Base-by-base conservation (phyloP, 2,113 vertebrate species). In the Grantiella picta region DNA sequence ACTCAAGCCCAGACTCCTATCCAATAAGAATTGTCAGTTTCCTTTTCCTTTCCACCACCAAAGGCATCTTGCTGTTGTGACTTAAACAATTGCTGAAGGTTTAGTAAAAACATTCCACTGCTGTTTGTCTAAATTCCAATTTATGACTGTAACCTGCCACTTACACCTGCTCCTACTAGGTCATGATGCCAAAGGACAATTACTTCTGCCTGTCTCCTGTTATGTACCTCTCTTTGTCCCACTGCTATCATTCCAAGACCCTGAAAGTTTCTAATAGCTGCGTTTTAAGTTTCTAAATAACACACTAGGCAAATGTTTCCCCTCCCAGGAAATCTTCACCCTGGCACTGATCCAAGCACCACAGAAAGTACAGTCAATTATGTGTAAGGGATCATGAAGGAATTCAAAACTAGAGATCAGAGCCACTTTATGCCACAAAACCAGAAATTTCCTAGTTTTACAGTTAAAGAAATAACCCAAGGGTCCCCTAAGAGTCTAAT, bases 211-310 rank as follows among this genome's bases (percentile, higher is more conserved):
- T 25, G 20, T 21, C 63, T 63, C 25, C 31, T 73, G 49, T 22
- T 28, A 64, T 61, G 60, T 49, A 53, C 6, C 15, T 81, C 50
- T 59, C 64, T 50, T 57, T 47, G 59, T 29, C 64, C 54, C 40
- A 69, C 27, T 69, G 27, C 29, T 56, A 23, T 10, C 54, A 66
- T 64, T 77, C 27, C 31, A 77, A 77, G 29, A 70, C 15, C 44
- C 33, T 71, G 13, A 52, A 76, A 76, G 28, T n/a, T 75, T 90
- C 28, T 49, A 66, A 75, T 10, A 66, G 50, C 6, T 47, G 15
- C 6, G 10, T 27, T 86, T 89, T 38, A 60, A 56, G 44, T 80
- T 89, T 89, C 57, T 79, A 73, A 85, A 45, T 79, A 88, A 82
- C 15, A 59, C 8, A 49, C 15, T 14, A 64, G 4, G 27, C 40